A percentile compares a stretch with the other conserved stretches of the same genome.
Conservation (phyloP, 2,113 vertebrate genomes). For the Tragelaphus buxtoni region DNA sequence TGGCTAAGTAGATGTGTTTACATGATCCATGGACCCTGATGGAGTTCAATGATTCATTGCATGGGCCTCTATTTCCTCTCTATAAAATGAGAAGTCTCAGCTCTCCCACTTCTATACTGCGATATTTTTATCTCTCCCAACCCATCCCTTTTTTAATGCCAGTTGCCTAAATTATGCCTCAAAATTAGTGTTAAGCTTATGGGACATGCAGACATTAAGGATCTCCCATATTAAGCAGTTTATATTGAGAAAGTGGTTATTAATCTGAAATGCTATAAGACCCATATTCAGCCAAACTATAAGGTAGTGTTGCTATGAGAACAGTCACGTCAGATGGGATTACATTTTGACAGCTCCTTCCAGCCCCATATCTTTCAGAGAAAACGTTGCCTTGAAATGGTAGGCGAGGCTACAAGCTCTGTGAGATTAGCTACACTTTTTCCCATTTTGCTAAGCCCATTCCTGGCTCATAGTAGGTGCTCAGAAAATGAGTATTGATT, state of each 20-base stretch:
- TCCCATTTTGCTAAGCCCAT: neutral
- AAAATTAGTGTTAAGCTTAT: constrained; percentile 51
- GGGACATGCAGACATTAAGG: constrained; percentile 40
- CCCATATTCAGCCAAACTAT: constrained; percentile 54
- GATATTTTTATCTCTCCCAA: constrained; percentile 34
- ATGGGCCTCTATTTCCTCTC: neutral
- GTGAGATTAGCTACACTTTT: neutral
- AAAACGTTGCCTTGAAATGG: neutral
- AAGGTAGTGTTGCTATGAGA: constrained; percentile 50
- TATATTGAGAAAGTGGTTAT: constrained; percentile 62
- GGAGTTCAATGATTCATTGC: neutral
- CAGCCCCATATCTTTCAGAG: neutral
- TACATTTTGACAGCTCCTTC: constrained; percentile 47
- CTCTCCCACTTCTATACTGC: neutral
- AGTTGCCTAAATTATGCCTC: constrained; percentile 43
- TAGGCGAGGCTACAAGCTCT: neutral
- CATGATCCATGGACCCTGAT: neutral
- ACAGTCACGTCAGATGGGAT: constrained; percentile 43
- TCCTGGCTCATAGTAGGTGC: neutral
- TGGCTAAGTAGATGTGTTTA: neutral
- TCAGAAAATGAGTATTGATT: neutral
- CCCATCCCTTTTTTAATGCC: neutral
- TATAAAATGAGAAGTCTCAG: neutral
- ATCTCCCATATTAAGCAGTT: constrained; percentile 42
- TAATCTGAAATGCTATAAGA: constrained; percentile 49